phyloP scores from a whole-genome alignment of 2,113 vertebrate species.

The Anas platyrhynchos region DNA sequence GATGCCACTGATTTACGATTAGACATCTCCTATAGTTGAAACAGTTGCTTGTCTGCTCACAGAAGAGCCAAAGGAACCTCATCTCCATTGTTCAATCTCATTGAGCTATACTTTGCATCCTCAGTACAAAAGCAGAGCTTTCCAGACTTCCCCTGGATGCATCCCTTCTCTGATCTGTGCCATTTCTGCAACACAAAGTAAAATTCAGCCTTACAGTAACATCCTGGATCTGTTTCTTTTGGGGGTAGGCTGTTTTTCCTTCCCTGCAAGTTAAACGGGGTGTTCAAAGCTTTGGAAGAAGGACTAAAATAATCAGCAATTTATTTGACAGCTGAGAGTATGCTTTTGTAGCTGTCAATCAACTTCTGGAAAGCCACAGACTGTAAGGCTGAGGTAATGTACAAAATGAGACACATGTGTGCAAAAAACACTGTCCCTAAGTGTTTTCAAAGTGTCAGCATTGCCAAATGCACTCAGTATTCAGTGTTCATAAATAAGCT shows the following conservation, averaged over 20 bases:
- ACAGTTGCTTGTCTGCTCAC: not conserved
- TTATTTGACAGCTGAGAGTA: not conserved
- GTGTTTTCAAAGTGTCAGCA: not conserved
- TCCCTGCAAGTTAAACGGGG: not conserved
- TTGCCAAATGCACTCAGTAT: not conserved
- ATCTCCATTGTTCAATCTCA: not conserved
- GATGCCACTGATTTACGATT: not conserved
- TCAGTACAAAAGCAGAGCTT: not conserved
- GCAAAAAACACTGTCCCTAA: not conserved
- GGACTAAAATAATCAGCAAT: constrained; percentile 13
- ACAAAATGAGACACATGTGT: constrained; percentile 23
- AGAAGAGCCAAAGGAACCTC: not conserved
- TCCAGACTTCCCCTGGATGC: not conserved
- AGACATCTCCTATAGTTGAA: not conserved
- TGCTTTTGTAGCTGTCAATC: not conserved
- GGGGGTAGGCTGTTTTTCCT: not conserved
- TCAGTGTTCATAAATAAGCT: not conserved
- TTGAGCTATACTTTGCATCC: fast-evolving
- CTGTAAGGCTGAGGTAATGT: not conserved
- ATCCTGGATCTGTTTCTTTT: not conserved
- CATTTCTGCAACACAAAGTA: not conserved
- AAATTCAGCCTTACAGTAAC: not conserved
- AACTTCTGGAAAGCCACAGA: not conserved
- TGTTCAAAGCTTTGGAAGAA: constrained; percentile 29
- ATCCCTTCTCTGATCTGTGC: not conserved